Percentiles rank a stretch among this genome's conserved stretches.
phyloP scores from a whole-genome alignment of 2,113 vertebrate species.

The Amblyopsis rosae region DNA sequence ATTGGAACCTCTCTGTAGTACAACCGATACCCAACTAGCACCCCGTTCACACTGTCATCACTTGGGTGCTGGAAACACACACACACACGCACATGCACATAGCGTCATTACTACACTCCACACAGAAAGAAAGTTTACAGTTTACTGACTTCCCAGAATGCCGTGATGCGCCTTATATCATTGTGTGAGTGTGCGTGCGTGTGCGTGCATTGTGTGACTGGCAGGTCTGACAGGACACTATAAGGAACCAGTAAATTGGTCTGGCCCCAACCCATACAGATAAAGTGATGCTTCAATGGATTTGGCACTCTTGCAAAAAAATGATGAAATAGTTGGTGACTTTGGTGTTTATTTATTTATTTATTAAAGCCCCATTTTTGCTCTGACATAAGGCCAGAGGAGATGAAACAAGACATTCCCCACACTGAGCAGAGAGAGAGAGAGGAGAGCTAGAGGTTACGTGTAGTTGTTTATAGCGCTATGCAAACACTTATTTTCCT shows the following conservation, averaged over 20 bases:
- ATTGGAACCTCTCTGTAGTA: conserved; percentile 90
- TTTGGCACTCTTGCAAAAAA: conserved; percentile 50
- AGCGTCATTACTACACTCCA: not conserved
- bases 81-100: conserved; percentile 12
- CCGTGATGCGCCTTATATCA: conserved; percentile 9
- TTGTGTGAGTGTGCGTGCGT: conserved; percentile 14
- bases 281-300: conserved; percentile 53
- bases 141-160: conserved; percentile 1
- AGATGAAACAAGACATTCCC: conserved; percentile 47
- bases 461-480: not conserved
- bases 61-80: conserved; percentile 79
- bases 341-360: conserved; percentile 28
- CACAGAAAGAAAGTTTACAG: not conserved
- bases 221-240: conserved; percentile 28
- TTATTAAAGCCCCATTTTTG: conserved; percentile 50
- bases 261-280: conserved; percentile 40
- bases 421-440: conserved; percentile 32
- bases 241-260: conserved; percentile 42
- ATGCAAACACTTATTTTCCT: not conserved
- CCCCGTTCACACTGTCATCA: conserved; percentile 84
- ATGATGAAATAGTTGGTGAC: conserved; percentile 63
- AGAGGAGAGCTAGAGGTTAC: conserved; percentile 22
- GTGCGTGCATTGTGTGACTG: conserved; percentile 18
- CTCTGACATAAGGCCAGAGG: conserved; percentile 51
- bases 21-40: conserved; percentile 88